Base-by-base conservation (phyloP, 2,113 vertebrate genomes). In the Rhinolophus sinicus region DNA sequence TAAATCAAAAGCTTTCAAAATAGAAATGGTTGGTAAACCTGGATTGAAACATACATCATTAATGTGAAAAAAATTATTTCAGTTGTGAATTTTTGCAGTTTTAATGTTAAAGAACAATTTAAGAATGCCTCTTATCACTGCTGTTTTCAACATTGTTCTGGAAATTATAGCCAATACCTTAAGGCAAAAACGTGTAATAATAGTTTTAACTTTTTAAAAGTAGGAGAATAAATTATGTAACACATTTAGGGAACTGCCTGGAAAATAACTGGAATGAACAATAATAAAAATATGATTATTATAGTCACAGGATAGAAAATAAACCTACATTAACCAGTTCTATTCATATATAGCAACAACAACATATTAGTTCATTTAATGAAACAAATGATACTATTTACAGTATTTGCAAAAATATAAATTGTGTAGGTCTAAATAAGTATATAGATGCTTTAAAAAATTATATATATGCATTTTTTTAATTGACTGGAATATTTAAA, bases 211-310 rank as follows among this genome's bases (percentile, higher is more conserved):
- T 89, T 47, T 73, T 89, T 15, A 13, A 96, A 96, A 56, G 22
- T 47, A 72, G 44, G 15, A 70, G n/a, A 65, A 1, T 5, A 67
- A 47, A 96, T 94, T 94, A 56, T 67, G 16, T 92, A 44, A 89
- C 28, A 78, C 70, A 18, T 84, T 78, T 80, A 96, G n/a, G 11
- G 13, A 95, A 47, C 33, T 90, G 54, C 8, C 21, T 67, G 3
- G 21, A 93, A 75, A 18, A 75, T 75, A 47, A 80, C 11, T 86
- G 30, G n/a, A 81, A 58, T 95, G 7, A 86, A 33, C 14, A 95
- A 28, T 82, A 93, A 85, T 86, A 85, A 86, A 90, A 93, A 80
- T 80, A 81, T 83, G 52, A 93, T 89, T 54, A 52, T 80, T 50
- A 81, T 54, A 54, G 58, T 19, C 33, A 28, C 24, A 75, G 8